These are phyloP conservation scores for Diploscapter pachys DNA, from an alignment of 1,140 invertebrate genomes.

Conservation along the genomic window DNA sequence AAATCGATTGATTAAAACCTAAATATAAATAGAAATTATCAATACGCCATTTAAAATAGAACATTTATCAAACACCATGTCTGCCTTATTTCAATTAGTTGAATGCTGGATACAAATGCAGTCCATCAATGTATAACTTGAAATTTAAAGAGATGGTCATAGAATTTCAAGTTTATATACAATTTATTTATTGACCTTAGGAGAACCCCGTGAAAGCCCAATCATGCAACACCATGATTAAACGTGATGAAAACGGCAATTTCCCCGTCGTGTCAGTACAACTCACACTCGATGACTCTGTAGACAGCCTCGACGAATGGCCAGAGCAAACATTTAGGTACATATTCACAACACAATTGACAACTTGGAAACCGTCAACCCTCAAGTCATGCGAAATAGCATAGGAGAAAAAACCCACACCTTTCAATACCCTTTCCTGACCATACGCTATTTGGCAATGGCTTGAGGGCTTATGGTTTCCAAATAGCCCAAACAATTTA, in stretches of 20 bases:
- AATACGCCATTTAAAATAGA: not conserved
- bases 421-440: too few species aligned
- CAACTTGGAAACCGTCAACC: not conserved
- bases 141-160: too few species aligned
- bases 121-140: too few species aligned
- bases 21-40: conserved; percentile 12
- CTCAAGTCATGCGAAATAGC: too few species aligned
- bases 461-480: too few species aligned
- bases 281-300: conserved; percentile 27
- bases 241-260: conserved; percentile 22
- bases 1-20: not conserved
- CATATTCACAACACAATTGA: not conserved
- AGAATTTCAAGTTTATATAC: too few species aligned
- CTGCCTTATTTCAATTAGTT: too few species aligned
- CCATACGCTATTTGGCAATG: too few species aligned
- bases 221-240: conserved; percentile 20
- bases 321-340: conserved; percentile 13
- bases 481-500: too few species aligned
- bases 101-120: too few species aligned
- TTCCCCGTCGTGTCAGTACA: conserved; percentile 29
- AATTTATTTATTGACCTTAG: not conserved
- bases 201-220: conserved; percentile 13
- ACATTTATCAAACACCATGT: too few species aligned
- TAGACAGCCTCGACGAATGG: conserved; percentile 20
- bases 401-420: too few species aligned